These are phyloP conservation scores for Zele albiditarsus DNA, from an alignment of 2,888 invertebrate species.

Conservation along the genomic window DNA sequence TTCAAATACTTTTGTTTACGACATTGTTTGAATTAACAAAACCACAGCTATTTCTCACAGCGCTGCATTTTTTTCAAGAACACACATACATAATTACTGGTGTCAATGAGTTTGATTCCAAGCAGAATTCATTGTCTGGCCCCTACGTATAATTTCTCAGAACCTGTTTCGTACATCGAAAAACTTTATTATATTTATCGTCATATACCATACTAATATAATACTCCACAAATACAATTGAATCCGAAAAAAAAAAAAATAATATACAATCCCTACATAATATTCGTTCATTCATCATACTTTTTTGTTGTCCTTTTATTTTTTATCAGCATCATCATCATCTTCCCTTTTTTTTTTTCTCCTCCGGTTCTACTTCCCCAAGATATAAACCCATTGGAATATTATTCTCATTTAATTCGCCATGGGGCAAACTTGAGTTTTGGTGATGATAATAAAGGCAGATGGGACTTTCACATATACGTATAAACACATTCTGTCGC, in stretches of 20 bases:
- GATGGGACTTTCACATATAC: neutral
- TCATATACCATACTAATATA: neutral
- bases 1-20: no score
- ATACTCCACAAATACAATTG: neutral
- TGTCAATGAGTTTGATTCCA: neutral
- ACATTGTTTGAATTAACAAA: no score
- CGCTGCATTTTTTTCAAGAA: neutral
- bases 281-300: no score
- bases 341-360: neutral
- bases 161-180: neutral
- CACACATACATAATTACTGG: neutral
- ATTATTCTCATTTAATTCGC: neutral
- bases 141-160: neutral
- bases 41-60: no score
- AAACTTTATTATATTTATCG: neutral
- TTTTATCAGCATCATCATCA: no score
- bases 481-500: neutral
- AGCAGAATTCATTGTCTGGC: neutral
- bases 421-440: neutral
- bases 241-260: neutral
- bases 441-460: conserved; percentile 2
- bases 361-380: neutral
- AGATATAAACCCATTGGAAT: neutral
- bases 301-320: no score
- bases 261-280: neutral